Base-by-base conservation (phyloP, 2,888 invertebrate genomes). In the Leptothorax acervorum region DNA sequence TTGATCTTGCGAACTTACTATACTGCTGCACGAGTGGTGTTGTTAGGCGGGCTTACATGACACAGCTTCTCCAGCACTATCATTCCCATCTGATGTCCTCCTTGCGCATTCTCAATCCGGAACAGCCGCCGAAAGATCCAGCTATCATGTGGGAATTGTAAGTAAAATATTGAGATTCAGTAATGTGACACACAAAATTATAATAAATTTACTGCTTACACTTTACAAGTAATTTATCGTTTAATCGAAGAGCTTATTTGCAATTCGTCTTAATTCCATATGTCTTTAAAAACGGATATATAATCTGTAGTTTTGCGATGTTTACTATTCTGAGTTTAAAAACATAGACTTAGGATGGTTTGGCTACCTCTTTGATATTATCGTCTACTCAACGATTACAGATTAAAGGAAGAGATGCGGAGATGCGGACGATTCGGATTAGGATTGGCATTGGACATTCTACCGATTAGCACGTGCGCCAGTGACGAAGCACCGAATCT, bases 401-500 rank as follows among this genome's bases (percentile, higher is more conserved):
- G 97, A 92, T 95, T 97, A 87, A 95, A 95, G 84, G 95, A 95
- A 51, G 97, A 97, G 89, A 96, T 97, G 90, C 96, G 96, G 90
- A 95, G 96, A 18, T 96, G 96, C 90, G 96, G 97, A 9, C 96
- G 96, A 66, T 97, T 97, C 89, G 97, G 97, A 0, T 95, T 97
- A 3, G 97, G 97, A 1, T 94, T 97, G 12, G 97, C 97, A 0
- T 91, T 97, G 87, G 97, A 97, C 90, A 97, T 97, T 95, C 96
- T 97, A 86, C 97, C 97, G 0, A 97, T 97, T 70, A 96, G 96
- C 92, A 97, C 96, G 0, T 97, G 97, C 85, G 96, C 97, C 74
- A 96, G 97, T 70, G 96, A 96, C 78, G 97, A 97, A 92, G 97
- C 97, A 0, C 97, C 97, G 0, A 97, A 97, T 91, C 94, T 97